A percentile compares a stretch with the other conserved stretches of the same genome.
Conservation (phyloP, 2,888 invertebrate genomes). For the Cryptocephalus primarius region DNA sequence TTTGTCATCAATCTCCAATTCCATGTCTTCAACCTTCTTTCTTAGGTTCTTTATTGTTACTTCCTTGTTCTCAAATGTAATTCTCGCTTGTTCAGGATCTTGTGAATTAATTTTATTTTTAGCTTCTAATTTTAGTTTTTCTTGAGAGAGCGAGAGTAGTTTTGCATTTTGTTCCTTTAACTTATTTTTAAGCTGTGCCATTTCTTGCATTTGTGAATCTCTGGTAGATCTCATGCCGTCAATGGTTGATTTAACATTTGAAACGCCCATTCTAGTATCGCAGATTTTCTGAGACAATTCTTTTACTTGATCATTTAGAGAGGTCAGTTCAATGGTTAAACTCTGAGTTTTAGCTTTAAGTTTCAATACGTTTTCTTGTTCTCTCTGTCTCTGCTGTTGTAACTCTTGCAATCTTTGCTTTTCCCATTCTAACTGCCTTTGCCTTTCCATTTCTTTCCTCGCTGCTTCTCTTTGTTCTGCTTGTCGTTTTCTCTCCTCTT, state of each 20-base stretch:
- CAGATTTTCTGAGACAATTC: constrained; percentile 73
- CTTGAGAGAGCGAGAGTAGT: constrained; percentile 68
- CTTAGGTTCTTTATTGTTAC: constrained; percentile 47
- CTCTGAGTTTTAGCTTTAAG: constrained; percentile 82
- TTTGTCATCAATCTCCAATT: constrained; percentile 68
- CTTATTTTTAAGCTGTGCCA: constrained; percentile 69
- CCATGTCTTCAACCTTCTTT: constrained; percentile 63
- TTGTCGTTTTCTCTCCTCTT: constrained; percentile 60
- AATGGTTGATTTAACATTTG: constrained; percentile 87
- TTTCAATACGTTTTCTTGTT: constrained; percentile 73
- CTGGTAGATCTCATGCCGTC: constrained; percentile 92
- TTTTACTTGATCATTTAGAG: constrained; percentile 48
- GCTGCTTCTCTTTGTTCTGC: constrained; percentile 73
- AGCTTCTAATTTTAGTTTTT: constrained; percentile 70
- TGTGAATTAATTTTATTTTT: constrained; percentile 47
- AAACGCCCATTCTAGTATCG: constrained; percentile 73
- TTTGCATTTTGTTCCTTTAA: constrained; percentile 79
- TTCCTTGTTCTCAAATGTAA: constrained; percentile 58
- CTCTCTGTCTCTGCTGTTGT: constrained; percentile 73
- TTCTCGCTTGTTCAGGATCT: constrained; percentile 44
- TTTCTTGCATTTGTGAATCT: constrained; percentile 80
- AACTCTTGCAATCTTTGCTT: constrained; percentile 70
- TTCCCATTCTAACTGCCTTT: constrained; percentile 93
- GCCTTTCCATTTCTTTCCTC: constrained; percentile 84
- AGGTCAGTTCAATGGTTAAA: constrained; percentile 65